Evolutionary conservation across 2,797 vertebrate species (phyloP).

Genomic region (Enteromius treurensis): DNA sequence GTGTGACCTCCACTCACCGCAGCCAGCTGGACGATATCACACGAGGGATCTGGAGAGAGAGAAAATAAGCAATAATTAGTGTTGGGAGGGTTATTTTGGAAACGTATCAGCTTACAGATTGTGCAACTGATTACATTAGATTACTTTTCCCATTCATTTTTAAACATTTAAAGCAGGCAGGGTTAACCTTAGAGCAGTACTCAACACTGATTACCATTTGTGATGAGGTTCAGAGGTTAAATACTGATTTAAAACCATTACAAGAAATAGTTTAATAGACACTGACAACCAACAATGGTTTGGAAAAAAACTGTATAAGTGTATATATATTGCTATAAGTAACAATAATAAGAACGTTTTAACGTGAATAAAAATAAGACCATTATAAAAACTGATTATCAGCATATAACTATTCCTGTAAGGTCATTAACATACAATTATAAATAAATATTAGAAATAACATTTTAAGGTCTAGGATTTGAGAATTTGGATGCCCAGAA

Average conservation of each 20-base stretch:
- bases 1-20: slow-evolving; percentile 75
- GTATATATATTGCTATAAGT: too few relatives aligned
- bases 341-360: not conserved
- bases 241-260: too few relatives aligned
- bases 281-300: too few relatives aligned
- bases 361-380: not conserved
- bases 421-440: not conserved
- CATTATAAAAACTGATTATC: not conserved
- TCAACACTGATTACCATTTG: too few relatives aligned
- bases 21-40: slow-evolving; percentile 79
- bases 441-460: not conserved
- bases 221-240: too few relatives aligned
- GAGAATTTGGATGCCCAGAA: not conserved
- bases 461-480: not conserved
- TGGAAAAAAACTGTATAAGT: too few relatives aligned
- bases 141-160: not conserved
- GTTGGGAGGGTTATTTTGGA: not conserved
- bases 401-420: not conserved
- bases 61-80: not conserved
- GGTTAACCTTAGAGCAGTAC: too few relatives aligned
- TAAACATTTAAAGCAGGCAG: not conserved
- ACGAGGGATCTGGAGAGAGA: slow-evolving; percentile 62
- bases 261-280: too few relatives aligned
- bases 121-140: not conserved
- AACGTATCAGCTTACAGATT: not conserved